Conservation (phyloP, 2,888 invertebrate genomes). For the Ferrisia virgata region DNA sequence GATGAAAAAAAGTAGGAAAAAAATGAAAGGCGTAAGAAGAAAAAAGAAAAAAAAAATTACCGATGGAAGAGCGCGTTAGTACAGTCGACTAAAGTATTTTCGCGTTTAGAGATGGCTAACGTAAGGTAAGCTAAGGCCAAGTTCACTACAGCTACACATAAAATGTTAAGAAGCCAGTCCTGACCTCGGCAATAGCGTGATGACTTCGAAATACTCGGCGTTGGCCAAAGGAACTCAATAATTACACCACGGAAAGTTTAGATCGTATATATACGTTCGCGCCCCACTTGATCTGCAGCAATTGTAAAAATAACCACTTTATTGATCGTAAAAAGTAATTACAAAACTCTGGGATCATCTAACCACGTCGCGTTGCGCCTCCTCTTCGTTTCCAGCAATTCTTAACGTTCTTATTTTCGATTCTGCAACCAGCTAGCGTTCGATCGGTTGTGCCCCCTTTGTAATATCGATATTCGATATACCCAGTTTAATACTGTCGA, state of each 20-base stretch:
- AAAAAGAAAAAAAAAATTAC: no score
- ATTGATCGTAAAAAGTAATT: slow-evolving; percentile 44
- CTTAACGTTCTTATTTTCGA: neutral
- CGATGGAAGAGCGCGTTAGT: neutral
- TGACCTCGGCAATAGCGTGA: neutral
- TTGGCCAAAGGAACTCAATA: neutral
- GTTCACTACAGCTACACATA: neutral
- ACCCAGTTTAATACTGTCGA: neutral
- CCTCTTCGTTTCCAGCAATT: neutral
- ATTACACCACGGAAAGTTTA: neutral
- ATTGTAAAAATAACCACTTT: slow-evolving; percentile 43
- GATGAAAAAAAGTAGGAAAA: no score
- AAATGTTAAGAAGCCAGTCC: neutral
- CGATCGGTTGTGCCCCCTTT: neutral
- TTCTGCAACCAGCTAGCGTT: neutral
- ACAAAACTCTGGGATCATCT: slow-evolving; percentile 21
- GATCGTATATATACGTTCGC: neutral
- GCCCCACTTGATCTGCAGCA: neutral
- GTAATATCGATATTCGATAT: no score
- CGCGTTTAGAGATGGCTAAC: neutral
- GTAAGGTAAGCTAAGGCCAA: neutral
- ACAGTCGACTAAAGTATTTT: neutral
- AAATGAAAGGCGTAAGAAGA: no score
- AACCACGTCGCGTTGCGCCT: neutral
- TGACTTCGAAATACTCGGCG: neutral